Base-by-base conservation (phyloP, 2,113 vertebrate genomes). In the Brachyhypopomus gauderio region DNA sequence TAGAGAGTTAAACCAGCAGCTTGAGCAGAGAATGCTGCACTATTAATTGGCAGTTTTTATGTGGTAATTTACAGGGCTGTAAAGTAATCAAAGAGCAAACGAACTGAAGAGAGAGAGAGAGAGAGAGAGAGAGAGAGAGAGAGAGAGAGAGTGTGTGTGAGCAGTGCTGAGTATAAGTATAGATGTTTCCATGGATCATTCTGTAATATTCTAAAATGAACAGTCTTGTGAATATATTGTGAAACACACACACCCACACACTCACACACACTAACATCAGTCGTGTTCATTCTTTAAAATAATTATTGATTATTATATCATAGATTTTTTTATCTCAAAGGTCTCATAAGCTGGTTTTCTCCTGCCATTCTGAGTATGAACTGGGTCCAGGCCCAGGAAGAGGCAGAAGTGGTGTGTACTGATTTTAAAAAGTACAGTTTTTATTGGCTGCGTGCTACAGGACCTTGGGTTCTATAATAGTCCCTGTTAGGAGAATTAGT, bases 1-100 rank as follows among this genome's bases (percentile, higher is more conserved):
- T 92, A 91, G 91, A 95, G 93, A 93, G 67, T 94, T 90, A 91
- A 82, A 83, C 93, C 90, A 89, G 87, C 90, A 91, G 91, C 90
- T 85, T 67, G 80, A 0, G 14, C 77, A 82, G 75, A 90, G 45
- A 52, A 52, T 52, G 93, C 59, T 22, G 56, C 81, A 84, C 82
- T 86, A 91, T 90, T 92, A 92, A 90, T 91, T 90, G 91, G 90
- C 90, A 52, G 45, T 52, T 52, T 41, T 52, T 90, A 90, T 92
- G 89, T 90, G 84, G 87, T 90, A 79, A 85, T 90, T 94, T 92
- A 87, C 86, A 86, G 90, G 36, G 87, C 77, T 78, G 62, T 73
- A 17, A 1, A n/a, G 12, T 2, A 48, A n/a, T 22, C 4, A 25
- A 69, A n/a, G 30, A 69, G 34, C 22, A 5, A 62, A 62, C 20